phyloP scores from a whole-genome alignment of 2,888 invertebrate species.

The Oligia latruncula region DNA sequence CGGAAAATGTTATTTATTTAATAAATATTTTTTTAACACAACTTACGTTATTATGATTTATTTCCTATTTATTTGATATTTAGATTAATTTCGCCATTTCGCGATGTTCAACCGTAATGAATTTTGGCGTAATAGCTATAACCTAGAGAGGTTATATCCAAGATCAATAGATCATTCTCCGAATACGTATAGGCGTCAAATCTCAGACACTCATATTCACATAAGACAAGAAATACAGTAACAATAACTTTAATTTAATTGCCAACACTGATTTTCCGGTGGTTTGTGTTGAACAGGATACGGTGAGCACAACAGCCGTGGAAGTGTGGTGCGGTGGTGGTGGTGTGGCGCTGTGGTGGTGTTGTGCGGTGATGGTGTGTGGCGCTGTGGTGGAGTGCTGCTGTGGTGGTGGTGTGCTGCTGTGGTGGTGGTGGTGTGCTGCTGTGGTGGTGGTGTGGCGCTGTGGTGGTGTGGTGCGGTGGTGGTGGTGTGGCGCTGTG shows the following conservation, averaged over 20 bases:
- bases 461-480: no score
- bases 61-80: no score
- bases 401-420: no score
- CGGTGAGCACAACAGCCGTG: neutral
- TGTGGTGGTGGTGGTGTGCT: neutral
- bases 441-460: neutral
- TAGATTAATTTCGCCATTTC: neutral
- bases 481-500: neutral
- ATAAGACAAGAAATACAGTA: neutral
- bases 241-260: neutral
- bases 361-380: no score
- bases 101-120: neutral
- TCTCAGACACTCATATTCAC: neutral
- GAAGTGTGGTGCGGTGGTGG: neutral
- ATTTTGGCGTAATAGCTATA: neutral
- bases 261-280: neutral
- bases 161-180: neutral
- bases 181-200: neutral
- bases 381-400: no score
- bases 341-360: no score
- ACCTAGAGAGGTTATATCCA: neutral
- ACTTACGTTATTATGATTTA: neutral
- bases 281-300: neutral
- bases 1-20: conserved; percentile 33
- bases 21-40: conserved; percentile 9